Evolutionary conservation across 2,113 vertebrate genomes (phyloP).

Genomic region (Lichenostomus cassidix): DNA sequence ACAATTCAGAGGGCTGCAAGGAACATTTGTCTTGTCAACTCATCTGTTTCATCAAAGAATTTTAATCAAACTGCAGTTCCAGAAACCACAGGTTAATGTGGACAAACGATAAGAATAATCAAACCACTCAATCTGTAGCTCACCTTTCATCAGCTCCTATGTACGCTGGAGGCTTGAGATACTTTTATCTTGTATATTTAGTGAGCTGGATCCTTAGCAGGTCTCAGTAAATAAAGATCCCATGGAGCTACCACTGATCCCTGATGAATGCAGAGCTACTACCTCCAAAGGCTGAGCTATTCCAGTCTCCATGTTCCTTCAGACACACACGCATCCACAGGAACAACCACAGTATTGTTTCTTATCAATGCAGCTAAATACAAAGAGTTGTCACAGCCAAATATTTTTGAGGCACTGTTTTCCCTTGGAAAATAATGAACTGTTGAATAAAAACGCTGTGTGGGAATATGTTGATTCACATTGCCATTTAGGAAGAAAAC

Average conservation of each 20-base stretch:
- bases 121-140: slow-evolving; percentile 5
- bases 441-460: fast-evolving
- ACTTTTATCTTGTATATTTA: not conserved
- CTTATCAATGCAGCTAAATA: not conserved
- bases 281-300: not conserved
- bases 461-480: not conserved
- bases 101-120: slow-evolving; percentile 27
- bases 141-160: not conserved
- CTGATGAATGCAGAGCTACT: not conserved
- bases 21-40: not conserved
- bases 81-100: not conserved
- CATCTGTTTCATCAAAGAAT: slow-evolving; percentile 9
- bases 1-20: not conserved
- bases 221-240: not conserved
- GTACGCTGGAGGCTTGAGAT: not conserved
- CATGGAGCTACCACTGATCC: not conserved
- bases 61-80: slow-evolving; percentile 29
- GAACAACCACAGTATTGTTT: not conserved
- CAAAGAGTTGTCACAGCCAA: not conserved
- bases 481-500: not conserved
- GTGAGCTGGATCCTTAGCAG: not conserved
- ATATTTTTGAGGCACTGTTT: not conserved
- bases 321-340: not conserved
- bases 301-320: not conserved
- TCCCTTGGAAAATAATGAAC: not conserved